These are phyloP conservation scores for Fratercula arctica DNA, from an alignment of 2,797 vertebrate species.

Conservation along the genomic window DNA sequence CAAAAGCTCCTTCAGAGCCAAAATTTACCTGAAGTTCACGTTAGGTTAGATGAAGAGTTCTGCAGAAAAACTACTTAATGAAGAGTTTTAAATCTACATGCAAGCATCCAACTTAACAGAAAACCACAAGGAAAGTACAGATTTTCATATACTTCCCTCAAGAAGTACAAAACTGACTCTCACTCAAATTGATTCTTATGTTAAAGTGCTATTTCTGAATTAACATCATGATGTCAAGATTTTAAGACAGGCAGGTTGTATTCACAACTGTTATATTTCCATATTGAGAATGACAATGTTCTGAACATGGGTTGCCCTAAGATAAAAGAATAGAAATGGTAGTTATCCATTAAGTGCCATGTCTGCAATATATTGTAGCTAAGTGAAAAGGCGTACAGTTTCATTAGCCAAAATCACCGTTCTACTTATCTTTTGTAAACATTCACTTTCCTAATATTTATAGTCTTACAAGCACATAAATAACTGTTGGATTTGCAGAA, in stretches of 20 bases:
- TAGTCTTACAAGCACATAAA: background rate
- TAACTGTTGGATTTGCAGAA: background rate
- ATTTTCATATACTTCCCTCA: background rate
- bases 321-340: background rate
- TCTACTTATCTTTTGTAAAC: background rate
- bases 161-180: background rate
- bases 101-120: background rate
- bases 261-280: background rate
- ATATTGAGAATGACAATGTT: background rate
- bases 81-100: background rate
- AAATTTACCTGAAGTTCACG: background rate
- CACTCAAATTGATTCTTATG: background rate
- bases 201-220: background rate
- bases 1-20: background rate
- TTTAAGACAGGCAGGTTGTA: background rate
- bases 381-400: background rate
- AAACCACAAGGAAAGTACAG: background rate
- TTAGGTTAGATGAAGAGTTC: background rate
- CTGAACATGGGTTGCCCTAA: background rate
- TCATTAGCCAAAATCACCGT: background rate
- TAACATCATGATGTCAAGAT: background rate
- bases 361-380: background rate
- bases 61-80: background rate
- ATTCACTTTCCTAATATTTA: background rate
- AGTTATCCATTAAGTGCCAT: background rate